Base-by-base conservation (phyloP, 2,888 invertebrate species). In the Heteromyza rotundicornis region DNA sequence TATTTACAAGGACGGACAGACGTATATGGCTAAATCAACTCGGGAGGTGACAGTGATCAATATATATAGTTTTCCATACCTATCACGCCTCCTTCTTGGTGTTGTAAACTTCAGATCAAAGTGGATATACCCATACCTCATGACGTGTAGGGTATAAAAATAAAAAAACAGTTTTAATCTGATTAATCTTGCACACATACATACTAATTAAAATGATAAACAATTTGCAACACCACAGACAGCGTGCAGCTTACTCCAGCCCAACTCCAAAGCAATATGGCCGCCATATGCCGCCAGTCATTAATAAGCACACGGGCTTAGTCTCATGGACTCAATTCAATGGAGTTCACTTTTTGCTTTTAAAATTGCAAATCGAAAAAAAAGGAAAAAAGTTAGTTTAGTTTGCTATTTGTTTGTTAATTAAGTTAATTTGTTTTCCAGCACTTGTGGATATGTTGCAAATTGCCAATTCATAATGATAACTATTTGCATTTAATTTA, bases 361-460 rank as follows among this genome's bases (percentile, higher is more conserved):
- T 8, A 40, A 40, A 40, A 14, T 12, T 3, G 14, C 40, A 32
- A 32, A 40, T 14, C 40, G 5, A 40, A 40, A 40, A 40, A 40
- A 12, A n/a, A n/a, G n/a, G n/a, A n/a, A n/a, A n/a, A 32, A 8
- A 32, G 7, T 32, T 32, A 32, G 40, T 40, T 12, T 40, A 40
- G 10, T 40, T 32, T 40, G 40, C n/a, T 40, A 40, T n/a, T 40
- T 23, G 23, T 50, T 50, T 23, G 23, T 50, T 50, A 50, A 50
- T 50, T 50, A 50, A 19, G 50, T 14, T 50, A 50, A 50, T 50
- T 50, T 19, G 50, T 23, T 50, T 23, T 50, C 12, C n/a, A 23
- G 50, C 17, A 50, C 44, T 44, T 17, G 44, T 7, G 19, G 27
- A 27, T 27, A 27, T 27, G 10, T 40, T 40, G 40, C 40, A 8